A percentile compares a stretch with the other conserved stretches of the same genome.
These are phyloP conservation scores for Drosophila peninsularis DNA, from an alignment of 2,888 invertebrate genomes.

Conservation along the genomic window DNA sequence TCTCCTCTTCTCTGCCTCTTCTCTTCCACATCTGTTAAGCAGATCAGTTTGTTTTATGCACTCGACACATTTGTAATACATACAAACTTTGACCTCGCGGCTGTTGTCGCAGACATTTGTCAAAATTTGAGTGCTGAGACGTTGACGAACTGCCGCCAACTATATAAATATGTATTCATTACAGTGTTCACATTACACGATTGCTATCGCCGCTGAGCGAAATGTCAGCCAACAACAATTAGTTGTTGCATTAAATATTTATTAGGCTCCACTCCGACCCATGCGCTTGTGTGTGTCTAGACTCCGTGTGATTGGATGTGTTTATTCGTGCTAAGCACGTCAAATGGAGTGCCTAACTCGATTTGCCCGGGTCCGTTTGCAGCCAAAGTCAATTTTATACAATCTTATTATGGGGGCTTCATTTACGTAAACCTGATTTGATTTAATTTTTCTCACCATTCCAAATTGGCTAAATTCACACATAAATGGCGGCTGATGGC, in stretches of 20 bases:
- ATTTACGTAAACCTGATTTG: neutral
- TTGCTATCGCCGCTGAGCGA: conserved; percentile 8
- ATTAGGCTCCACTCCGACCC: conserved; percentile 28
- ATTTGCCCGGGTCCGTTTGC: conserved; percentile 25
- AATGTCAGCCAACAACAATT: conserved; percentile 38
- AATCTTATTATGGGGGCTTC: neutral
- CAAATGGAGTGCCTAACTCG: conserved; percentile 54
- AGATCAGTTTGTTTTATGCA: neutral
- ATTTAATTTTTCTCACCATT: neutral
- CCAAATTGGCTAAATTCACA: neutral
- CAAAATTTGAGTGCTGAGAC: conserved; percentile 30
- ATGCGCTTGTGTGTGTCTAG: conserved; percentile 35
- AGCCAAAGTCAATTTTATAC: neutral
- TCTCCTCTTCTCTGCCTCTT: too few species aligned
- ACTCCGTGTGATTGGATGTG: neutral
- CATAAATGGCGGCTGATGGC: neutral
- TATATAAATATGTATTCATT: conserved; percentile 33
- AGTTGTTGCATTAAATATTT: conserved; percentile 51
- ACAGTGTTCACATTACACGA: conserved; percentile 20
- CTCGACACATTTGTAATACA: conserved; percentile 10
- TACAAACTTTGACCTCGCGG: conserved; percentile 5
- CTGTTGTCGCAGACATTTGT: conserved; percentile 24
- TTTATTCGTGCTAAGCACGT: conserved; percentile 18
- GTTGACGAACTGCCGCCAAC: conserved; percentile 10
- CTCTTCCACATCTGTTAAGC: neutral